phyloP scores from a whole-genome alignment of 2,888 invertebrate genomes.

The Hyles lineata region DNA sequence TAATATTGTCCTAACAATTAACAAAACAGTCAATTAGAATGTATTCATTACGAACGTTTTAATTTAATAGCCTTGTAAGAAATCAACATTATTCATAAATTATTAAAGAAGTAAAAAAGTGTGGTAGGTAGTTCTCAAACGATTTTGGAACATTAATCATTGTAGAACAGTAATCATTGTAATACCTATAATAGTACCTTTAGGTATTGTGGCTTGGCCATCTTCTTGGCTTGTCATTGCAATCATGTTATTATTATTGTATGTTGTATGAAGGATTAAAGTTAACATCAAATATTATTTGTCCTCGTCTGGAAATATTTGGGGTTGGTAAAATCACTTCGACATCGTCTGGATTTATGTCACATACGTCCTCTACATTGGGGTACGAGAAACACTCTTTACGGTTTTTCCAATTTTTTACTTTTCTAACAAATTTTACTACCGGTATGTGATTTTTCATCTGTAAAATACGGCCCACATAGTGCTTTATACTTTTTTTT shows the following conservation, averaged over 20 bases:
- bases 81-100: not conserved
- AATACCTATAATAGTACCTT: not conserved
- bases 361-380: not conserved
- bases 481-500: not conserved
- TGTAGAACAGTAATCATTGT: not conserved
- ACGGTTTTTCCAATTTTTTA: not conserved
- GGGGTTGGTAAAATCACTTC: not conserved
- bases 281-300: not conserved
- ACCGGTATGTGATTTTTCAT: not conserved
- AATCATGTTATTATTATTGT: not conserved
- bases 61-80: not conserved
- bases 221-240: not conserved
- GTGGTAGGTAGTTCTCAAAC: not conserved
- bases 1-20: not conserved
- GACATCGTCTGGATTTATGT: not conserved
- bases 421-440: not conserved
- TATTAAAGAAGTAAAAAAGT: not conserved
- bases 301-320: not conserved
- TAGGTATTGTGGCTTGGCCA: not conserved
- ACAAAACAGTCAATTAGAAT: not conserved
- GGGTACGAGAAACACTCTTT: not conserved
- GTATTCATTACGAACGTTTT: not conserved
- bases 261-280: not conserved
- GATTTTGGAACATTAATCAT: not conserved
- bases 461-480: not conserved